Base-by-base conservation (phyloP, 2,888 invertebrate species). In the Ypsolopha sequella region DNA sequence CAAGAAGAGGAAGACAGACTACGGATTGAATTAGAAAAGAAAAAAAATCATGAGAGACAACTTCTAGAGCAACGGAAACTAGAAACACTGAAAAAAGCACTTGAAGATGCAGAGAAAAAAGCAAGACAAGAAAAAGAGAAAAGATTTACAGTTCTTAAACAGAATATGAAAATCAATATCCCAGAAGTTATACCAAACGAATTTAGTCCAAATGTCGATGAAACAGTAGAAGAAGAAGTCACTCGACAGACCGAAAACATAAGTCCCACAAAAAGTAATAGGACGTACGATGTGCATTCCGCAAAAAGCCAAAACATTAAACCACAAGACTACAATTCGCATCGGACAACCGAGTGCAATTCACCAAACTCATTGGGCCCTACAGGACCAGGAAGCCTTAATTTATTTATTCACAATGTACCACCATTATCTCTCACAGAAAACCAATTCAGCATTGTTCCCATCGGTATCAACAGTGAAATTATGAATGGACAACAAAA, bases 101-200 rank as follows among this genome's bases (percentile, higher is more conserved):
- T 96, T 44, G 92, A 93, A 64, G 91, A 91, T 52, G 95, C 95
- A 0, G 92, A 93, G 61, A 89, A 90, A 60, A 90, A 91, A 41
- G 94, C 94, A 0, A 91, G 89, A 60, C 80, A 89, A 58, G 92
- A 92, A 52, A 92, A 90, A 63, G 89, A 89, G 58, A 89, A 87
- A 63, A 80, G 76, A 51, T 84, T 80, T 59, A 73, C 60, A 39
- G 67, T 62, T 53, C 70, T 77, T 34, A 82, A 75, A 58, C 75
- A 75, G 65, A 69, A 63, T 49, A 48, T 60, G 6, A 13, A 47
- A 35, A n/a, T 60, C 9, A 68, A 59, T 55, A 51, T 64, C 10
- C 57, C 58, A 45, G 70, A 50, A 41, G 46, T 41, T 47, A 51
- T 51, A 44, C 46, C 51, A 33, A 34, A 47, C 35, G 54, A 72